Evolutionary conservation across 2,888 invertebrate genomes (phyloP).

Genomic region (Kuschelorhynchus macadamiae): DNA sequence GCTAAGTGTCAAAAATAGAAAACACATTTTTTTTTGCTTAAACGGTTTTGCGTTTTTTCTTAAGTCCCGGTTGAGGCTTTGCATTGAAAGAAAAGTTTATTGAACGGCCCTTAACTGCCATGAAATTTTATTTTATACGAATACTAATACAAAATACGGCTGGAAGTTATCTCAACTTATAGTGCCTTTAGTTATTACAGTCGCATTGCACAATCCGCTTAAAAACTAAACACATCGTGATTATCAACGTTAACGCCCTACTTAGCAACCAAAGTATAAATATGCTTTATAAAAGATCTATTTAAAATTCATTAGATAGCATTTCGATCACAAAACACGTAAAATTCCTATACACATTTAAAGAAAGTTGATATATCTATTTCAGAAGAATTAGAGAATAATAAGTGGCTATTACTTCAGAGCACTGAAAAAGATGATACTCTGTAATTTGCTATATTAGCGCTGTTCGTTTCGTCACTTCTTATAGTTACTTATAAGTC

Average conservation of each 20-base stretch:
- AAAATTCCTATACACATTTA: conserved; percentile 29
- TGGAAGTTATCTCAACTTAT: too few species aligned
- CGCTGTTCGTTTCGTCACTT: conserved; percentile 26
- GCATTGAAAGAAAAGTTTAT: too few species aligned
- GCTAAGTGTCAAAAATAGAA: too few species aligned
- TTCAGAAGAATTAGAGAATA: conserved; percentile 33
- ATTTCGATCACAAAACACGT: conserved; percentile 13
- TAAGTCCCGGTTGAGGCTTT: too few species aligned
- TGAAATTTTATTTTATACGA: too few species aligned
- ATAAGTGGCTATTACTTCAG: conserved; percentile 25
- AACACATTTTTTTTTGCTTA: too few species aligned
- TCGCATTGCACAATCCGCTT: too few species aligned
- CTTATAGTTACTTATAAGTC: conserved; percentile 7
- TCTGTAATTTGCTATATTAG: conserved; percentile 31
- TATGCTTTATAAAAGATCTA: conserved; percentile 10
- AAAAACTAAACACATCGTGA: conserved; percentile 2
- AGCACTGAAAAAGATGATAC: conserved; percentile 29
- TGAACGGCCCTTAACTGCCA: too few species aligned
- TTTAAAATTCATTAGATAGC: conserved; percentile 22
- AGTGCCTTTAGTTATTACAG: too few species aligned
- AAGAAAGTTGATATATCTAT: conserved; percentile 33
- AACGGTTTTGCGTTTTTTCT: too few species aligned
- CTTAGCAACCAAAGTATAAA: conserved; percentile 9
- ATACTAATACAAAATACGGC: too few species aligned
- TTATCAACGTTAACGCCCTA: conserved; percentile 12